Evolutionary conservation across 2,113 vertebrate species (phyloP).

Genomic region (Neolamprologus hecqui): DNA sequence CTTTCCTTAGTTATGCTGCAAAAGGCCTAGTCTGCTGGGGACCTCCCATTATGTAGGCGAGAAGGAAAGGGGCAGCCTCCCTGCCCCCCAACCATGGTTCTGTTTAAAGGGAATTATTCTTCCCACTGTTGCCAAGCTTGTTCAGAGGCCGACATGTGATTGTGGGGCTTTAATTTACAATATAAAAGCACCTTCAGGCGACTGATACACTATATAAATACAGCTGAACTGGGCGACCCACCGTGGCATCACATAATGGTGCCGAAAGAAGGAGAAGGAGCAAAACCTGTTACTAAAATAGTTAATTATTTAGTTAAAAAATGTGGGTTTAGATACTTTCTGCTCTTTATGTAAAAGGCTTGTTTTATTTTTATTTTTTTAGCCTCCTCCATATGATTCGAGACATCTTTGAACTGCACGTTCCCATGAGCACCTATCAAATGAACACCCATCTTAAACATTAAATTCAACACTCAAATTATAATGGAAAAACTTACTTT

Average conservation of each 20-base stretch:
- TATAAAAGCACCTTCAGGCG: not conserved
- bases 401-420: not conserved
- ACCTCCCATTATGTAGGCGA: not conserved
- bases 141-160: not conserved
- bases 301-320: not conserved
- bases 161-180: not conserved
- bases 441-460: accelerated
- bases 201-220: not conserved
- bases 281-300: not conserved
- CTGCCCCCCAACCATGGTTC: accelerated
- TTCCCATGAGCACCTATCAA: not conserved
- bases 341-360: not conserved
- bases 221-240: not conserved
- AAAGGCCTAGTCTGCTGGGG: not conserved
- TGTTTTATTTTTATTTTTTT: not conserved
- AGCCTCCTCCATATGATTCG: not conserved
- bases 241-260: not conserved
- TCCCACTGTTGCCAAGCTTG: not conserved
- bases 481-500: not conserved
- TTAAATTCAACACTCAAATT: not conserved
- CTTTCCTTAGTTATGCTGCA: not conserved
- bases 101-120: not conserved
- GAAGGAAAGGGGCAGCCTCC: accelerated
- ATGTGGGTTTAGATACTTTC: not conserved
- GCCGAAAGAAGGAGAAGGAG: not conserved